These are phyloP conservation scores for Pogonocichla stellata DNA, from an alignment of 2,113 vertebrate species.

Conservation along the genomic window DNA sequence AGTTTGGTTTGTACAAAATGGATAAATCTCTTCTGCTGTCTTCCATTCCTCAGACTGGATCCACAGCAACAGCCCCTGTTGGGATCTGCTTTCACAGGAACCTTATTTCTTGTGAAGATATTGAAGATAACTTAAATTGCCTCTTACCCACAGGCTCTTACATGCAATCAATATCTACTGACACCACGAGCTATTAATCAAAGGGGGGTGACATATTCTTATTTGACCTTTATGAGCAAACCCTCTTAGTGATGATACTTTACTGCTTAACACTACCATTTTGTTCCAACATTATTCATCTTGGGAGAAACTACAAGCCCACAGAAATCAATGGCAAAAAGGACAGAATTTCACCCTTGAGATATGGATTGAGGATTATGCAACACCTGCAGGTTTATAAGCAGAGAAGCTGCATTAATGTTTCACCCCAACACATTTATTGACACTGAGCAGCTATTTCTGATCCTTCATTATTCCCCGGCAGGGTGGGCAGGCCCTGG, in stretches of 20 bases:
- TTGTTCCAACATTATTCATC: neutral
- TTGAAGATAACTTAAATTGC: conserved; percentile 19
- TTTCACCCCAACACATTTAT: neutral
- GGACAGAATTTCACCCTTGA: conserved; percentile 28
- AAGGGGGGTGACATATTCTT: neutral
- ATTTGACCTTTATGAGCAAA: conserved; percentile 34
- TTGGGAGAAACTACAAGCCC: neutral
- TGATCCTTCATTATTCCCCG: neutral
- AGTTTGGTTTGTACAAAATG: neutral
- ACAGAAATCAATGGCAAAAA: conserved; percentile 10
- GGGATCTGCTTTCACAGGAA: neutral
- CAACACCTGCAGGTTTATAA: neutral
- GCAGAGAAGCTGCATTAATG: neutral
- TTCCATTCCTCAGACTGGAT: neutral
- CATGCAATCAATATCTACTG: conserved; percentile 34
- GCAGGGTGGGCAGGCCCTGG: neutral
- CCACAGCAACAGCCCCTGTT: neutral
- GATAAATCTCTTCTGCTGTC: neutral
- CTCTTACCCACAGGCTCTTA: neutral
- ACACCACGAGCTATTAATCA: neutral
- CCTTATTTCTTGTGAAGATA: neutral
- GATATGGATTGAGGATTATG: neutral
- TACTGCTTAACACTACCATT: neutral
- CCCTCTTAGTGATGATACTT: conserved; percentile 13
- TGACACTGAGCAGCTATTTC: neutral